A percentile compares a stretch with the other conserved stretches of the same genome.
Conservation (phyloP, 2,888 invertebrate species). For the Leucania comma region DNA sequence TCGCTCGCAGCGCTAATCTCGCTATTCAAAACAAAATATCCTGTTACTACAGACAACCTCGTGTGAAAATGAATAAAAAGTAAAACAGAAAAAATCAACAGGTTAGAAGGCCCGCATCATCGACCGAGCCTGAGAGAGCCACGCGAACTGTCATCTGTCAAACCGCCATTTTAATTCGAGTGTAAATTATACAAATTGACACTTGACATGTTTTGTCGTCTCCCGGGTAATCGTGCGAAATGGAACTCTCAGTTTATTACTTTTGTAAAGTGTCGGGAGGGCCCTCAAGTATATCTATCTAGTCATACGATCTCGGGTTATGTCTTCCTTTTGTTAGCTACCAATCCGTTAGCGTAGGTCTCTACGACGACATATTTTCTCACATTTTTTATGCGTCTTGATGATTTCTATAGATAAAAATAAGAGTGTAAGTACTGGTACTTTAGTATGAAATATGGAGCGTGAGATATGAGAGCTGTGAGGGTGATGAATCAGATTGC, state of each 20-base stretch:
- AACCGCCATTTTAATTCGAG: conserved; percentile 84
- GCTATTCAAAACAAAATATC: conserved; percentile 80
- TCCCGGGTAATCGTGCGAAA: conserved; percentile 86
- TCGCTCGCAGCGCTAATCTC: conserved; percentile 77
- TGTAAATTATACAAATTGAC: conserved; percentile 88
- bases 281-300: conserved; percentile 62
- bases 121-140: conserved; percentile 58
- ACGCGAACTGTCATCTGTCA: conserved; percentile 85
- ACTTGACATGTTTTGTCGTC: conserved; percentile 89
- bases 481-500: conserved; percentile 14
- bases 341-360: conserved; percentile 36
- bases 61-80: conserved; percentile 70
- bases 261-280: conserved; percentile 73
- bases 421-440: conserved; percentile 10
- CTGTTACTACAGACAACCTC: conserved; percentile 71
- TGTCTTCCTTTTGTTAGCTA: conserved; percentile 60
- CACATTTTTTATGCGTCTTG: conserved; percentile 6
- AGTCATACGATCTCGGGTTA: conserved; percentile 49
- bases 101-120: conserved; percentile 62
- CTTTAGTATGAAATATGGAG: conserved; percentile 11
- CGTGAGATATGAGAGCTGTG: conserved; percentile 2
- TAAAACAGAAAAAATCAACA: conserved; percentile 69
- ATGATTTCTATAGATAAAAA: conserved; percentile 34
- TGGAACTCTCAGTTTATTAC: conserved; percentile 83
- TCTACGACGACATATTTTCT: conserved; percentile 27